phyloP scores from a whole-genome alignment of 2,797 vertebrate species.

The Gobionotothen gibberifrons region DNA sequence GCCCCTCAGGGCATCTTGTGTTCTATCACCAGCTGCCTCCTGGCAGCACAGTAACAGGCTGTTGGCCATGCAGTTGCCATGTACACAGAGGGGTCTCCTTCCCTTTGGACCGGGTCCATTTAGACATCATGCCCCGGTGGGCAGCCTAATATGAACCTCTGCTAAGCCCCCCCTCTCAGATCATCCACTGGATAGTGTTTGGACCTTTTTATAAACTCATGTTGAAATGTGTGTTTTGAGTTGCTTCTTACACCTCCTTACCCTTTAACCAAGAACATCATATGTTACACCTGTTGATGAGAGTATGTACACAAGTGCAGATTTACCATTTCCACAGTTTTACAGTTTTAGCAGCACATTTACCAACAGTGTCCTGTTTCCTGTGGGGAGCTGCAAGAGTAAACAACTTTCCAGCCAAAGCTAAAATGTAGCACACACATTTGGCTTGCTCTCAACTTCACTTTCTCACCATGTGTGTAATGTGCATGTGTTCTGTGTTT shows the following conservation, averaged over 20 bases:
- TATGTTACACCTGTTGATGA: conserved; percentile 14
- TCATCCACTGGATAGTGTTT: conserved; percentile 38
- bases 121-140: conserved; percentile 67
- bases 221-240: conserved; percentile 3
- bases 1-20: conserved; percentile 72
- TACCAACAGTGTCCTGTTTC: conserved; percentile 24
- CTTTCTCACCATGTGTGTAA: conserved; percentile 58
- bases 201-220: conserved; percentile 43
- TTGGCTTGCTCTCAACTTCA: conserved; percentile 45
- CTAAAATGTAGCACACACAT: conserved; percentile 59
- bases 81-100: conserved; percentile 70
- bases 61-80: conserved; percentile 72
- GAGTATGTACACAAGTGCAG: conserved; percentile 9
- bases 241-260: neutral
- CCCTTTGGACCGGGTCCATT: conserved; percentile 67
- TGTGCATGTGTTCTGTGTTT: conserved; percentile 58
- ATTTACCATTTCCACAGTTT: conserved; percentile 22
- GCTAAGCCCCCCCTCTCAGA: conserved; percentile 58
- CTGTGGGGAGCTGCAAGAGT: conserved; percentile 54
- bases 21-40: conserved; percentile 75
- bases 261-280: neutral
- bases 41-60: conserved; percentile 76
- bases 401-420: conserved; percentile 54
- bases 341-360: conserved; percentile 12
- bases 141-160: conserved; percentile 73